Conservation (phyloP, 2,797 vertebrate species). For the Propithecus deckenii region DNA sequence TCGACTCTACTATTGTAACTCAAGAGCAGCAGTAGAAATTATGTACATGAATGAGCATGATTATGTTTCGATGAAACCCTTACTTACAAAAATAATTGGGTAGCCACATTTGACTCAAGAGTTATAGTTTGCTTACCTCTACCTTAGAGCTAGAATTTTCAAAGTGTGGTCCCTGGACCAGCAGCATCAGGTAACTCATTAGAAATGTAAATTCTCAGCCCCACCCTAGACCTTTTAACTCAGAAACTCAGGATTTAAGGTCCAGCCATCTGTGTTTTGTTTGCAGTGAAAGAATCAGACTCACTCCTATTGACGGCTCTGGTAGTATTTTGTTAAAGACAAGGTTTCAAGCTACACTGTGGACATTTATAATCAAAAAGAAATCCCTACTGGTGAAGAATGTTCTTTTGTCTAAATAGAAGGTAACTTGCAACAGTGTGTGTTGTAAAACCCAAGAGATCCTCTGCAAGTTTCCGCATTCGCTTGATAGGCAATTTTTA, state of each 20-base stretch:
- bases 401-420: background rate
- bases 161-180: background rate
- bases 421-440: background rate
- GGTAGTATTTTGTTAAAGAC: background rate
- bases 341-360: background rate
- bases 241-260: background rate
- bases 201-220: background rate
- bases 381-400: background rate
- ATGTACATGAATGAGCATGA: background rate
- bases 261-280: background rate
- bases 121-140: background rate
- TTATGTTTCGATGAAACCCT: background rate
- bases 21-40: background rate
- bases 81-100: background rate
- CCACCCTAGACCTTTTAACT: background rate
- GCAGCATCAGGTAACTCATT: background rate
- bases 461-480: background rate
- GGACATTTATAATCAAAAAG: background rate
- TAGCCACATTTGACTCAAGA: background rate
- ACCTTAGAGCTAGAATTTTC: background rate
- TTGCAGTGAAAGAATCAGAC: background rate
- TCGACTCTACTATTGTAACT: background rate
- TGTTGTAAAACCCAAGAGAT: background rate
- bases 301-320: background rate
- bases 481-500: slow-evolving; percentile 10